These are phyloP conservation scores for Masticophis lateralis DNA, from an alignment of 2,797 vertebrate species.

Conservation along the genomic window DNA sequence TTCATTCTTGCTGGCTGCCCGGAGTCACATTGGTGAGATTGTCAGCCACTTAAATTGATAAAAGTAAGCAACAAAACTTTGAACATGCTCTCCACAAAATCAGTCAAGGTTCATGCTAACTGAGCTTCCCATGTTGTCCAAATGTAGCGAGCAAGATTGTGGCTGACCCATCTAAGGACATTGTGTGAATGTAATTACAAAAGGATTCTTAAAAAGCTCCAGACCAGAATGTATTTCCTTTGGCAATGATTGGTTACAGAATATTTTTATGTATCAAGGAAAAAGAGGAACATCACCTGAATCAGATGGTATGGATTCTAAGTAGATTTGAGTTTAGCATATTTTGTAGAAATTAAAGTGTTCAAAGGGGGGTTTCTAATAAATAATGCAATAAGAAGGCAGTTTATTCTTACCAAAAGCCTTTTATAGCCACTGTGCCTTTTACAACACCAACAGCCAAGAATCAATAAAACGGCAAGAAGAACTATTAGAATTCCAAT, in stretches of 20 bases:
- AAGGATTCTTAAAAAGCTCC: neutral
- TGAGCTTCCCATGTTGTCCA: neutral
- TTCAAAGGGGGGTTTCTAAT: neutral
- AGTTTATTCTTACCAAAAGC: conserved; percentile 75
- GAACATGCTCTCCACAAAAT: neutral
- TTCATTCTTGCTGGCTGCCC: neutral
- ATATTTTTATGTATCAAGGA: neutral
- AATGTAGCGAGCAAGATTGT: neutral
- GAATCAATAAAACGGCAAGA: conserved; percentile 80
- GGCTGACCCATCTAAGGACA: neutral
- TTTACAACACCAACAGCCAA: conserved; percentile 91
- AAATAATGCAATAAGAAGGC: neutral
- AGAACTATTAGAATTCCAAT: conserved; percentile 84
- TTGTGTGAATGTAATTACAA: neutral
- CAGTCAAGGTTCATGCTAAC: neutral
- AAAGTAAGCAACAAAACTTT: neutral
- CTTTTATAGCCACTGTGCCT: conserved; percentile 85
- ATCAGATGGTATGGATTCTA: neutral
- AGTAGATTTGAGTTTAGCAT: neutral
- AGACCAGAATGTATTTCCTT: neutral
- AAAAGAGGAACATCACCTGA: neutral
- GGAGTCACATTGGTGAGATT: neutral
- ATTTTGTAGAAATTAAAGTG: neutral
- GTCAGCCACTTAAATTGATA: neutral
- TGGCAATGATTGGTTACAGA: neutral